phyloP scores from a whole-genome alignment of 2,888 invertebrate genomes.

The Hedychridium roseum region DNA sequence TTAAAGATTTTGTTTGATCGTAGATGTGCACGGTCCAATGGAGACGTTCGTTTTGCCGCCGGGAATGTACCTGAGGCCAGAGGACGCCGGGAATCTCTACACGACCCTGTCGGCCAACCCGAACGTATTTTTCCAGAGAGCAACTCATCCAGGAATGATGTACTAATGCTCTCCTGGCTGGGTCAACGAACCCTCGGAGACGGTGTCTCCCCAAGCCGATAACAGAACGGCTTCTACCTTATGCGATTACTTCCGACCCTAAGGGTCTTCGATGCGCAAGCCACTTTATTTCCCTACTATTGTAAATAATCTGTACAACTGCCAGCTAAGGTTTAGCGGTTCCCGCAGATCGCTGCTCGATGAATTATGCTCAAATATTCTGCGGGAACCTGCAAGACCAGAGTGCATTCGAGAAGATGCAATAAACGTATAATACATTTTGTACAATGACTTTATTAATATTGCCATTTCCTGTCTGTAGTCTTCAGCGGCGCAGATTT shows the following conservation, averaged over 20 bases:
- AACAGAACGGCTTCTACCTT: too few relatives aligned
- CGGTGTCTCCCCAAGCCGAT: neutral
- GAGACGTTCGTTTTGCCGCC: conserved; percentile 61
- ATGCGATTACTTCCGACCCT: too few relatives aligned
- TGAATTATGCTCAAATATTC: neutral
- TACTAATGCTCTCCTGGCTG: conserved; percentile 73
- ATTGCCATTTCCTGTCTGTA: too few relatives aligned
- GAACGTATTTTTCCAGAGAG: conserved; percentile 89
- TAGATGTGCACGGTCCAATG: conserved; percentile 56
- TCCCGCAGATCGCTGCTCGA: neutral
- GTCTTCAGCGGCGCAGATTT: too few relatives aligned
- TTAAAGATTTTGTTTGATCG: neutral
- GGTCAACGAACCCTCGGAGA: neutral
- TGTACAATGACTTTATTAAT: too few relatives aligned
- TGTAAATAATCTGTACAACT: conserved; percentile 33
- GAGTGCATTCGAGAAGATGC: conserved; percentile 9
- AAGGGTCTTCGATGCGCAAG: too few relatives aligned
- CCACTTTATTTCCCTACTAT: conserved; percentile 13
- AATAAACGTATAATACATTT: conserved; percentile 30
- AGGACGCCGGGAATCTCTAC: conserved; percentile 81
- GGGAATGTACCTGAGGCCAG: conserved; percentile 82
- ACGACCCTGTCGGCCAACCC: conserved; percentile 90
- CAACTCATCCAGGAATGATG: conserved; percentile 91
- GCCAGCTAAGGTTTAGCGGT: too few relatives aligned
- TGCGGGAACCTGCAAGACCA: neutral